A percentile compares a stretch with the other conserved stretches of the same genome.
These are phyloP conservation scores for Cepaea nemoralis DNA, from an alignment of 1,140 invertebrate species.

Conservation along the genomic window DNA sequence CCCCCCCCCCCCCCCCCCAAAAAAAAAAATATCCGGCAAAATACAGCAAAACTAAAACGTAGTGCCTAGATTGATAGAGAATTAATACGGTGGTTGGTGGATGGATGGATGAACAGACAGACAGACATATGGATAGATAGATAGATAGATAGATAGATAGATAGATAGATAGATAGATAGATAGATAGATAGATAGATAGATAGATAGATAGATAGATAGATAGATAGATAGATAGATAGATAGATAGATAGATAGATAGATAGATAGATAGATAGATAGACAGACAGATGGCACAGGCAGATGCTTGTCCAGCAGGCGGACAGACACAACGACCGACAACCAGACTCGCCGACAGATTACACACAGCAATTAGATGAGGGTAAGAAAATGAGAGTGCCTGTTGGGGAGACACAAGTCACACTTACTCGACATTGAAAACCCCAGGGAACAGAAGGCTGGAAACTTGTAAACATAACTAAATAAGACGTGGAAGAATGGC, in stretches of 20 bases:
- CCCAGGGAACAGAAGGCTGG: no score
- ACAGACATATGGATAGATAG: no score
- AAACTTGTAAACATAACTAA: no score
- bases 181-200: constrained; percentile 25
- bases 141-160: constrained; percentile 27
- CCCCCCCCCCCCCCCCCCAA: no score
- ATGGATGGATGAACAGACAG: no score
- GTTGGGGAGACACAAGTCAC: no score
- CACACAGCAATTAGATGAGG: no score
- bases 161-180: constrained; percentile 24
- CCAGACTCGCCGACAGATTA: not conserved
- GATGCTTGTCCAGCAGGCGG: not conserved
- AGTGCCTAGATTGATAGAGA: not conserved
- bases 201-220: constrained; percentile 27
- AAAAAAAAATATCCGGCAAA: no score
- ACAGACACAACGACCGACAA: not conserved
- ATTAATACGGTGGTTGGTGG: not conserved
- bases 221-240: constrained; percentile 27
- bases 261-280: constrained; percentile 24
- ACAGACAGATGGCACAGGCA: no score
- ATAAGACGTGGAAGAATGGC: no score
- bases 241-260: constrained; percentile 24
- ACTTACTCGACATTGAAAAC: no score
- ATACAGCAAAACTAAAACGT: not conserved
- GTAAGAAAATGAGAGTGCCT: no score